Evolutionary conservation across 2,888 invertebrate species (phyloP).

Genomic region (Andrena praecox): DNA sequence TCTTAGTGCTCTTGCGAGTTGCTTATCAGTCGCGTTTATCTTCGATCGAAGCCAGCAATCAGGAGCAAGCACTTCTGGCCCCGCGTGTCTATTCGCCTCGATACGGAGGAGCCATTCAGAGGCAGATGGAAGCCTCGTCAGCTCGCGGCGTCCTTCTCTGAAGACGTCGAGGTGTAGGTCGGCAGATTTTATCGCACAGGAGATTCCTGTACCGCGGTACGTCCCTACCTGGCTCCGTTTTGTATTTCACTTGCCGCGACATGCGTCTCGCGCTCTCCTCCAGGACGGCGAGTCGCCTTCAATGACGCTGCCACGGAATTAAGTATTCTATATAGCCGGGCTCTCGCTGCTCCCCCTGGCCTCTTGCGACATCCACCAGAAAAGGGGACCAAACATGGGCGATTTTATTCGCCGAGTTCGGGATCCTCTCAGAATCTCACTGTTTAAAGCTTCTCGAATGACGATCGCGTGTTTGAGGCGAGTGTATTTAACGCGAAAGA

Average conservation of each 20-base stretch:
- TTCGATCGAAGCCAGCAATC: conserved; percentile 31
- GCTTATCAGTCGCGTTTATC: conserved; percentile 38
- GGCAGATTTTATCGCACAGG: conserved; percentile 81
- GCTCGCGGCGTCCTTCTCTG: conserved; percentile 37
- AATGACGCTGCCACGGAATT: conserved; percentile 26
- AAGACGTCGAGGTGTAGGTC: conserved; percentile 78
- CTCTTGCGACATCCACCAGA: neutral
- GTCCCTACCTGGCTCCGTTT: conserved; percentile 66
- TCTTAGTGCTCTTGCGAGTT: conserved; percentile 14
- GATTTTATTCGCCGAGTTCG: neutral
- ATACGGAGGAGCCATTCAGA: conserved; percentile 44
- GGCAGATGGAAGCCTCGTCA: conserved; percentile 1
- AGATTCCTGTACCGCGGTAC: conserved; percentile 77
- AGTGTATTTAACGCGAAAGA: too few relatives aligned
- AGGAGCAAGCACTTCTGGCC: conserved; percentile 2
- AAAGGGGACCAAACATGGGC: neutral
- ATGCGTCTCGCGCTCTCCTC: conserved; percentile 24
- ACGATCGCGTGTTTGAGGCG: too few relatives aligned
- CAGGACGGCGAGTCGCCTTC: conserved; percentile 20
- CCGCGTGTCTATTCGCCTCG: conserved; percentile 53
- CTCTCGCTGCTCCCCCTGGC: neutral
- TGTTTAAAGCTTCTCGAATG: too few relatives aligned
- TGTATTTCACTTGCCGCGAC: conserved; percentile 71
- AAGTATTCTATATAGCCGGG: conserved; percentile 16
- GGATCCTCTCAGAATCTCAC: too few relatives aligned